Conservation (phyloP, 2,888 invertebrate species). For the Cosmia pyralina region DNA sequence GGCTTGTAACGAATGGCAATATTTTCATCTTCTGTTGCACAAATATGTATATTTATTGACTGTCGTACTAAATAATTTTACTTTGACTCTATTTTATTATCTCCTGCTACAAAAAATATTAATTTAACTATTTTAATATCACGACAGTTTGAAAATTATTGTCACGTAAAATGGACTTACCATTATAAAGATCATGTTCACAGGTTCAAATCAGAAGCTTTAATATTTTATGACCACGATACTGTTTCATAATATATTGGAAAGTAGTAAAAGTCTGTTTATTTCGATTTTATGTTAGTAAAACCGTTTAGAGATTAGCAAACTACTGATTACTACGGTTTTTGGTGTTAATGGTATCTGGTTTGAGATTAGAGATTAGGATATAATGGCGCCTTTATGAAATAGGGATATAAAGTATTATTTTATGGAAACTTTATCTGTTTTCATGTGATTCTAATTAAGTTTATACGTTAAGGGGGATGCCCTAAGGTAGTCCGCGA, state of each 20-base stretch:
- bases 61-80: background rate
- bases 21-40: too few relatives aligned
- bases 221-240: constrained; percentile 39
- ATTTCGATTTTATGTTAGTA: constrained; percentile 45
- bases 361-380: constrained; percentile 2
- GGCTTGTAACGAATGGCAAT: too few relatives aligned
- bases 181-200: constrained; percentile 32
- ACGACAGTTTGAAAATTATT: background rate
- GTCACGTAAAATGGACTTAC: constrained; percentile 4
- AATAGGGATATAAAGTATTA: constrained; percentile 8
- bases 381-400: background rate
- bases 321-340: constrained; percentile 26
- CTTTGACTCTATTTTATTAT: background rate
- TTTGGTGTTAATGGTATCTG: constrained; percentile 22
- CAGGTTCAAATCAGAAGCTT: constrained; percentile 17
- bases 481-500: too few relatives aligned
- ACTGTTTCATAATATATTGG: constrained; percentile 30
- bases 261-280: constrained; percentile 39
- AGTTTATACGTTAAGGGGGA: background rate
- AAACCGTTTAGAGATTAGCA: background rate
- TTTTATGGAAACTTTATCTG: background rate
- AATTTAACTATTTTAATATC: background rate
- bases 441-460: background rate
- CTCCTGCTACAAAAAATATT: background rate
- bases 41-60: too few relatives aligned